Evolutionary conservation across 1,140 invertebrate species (phyloP), one percentile per base, ranked within the genome.

Genomic region (Trachymyrmex cornetzi): DNA sequence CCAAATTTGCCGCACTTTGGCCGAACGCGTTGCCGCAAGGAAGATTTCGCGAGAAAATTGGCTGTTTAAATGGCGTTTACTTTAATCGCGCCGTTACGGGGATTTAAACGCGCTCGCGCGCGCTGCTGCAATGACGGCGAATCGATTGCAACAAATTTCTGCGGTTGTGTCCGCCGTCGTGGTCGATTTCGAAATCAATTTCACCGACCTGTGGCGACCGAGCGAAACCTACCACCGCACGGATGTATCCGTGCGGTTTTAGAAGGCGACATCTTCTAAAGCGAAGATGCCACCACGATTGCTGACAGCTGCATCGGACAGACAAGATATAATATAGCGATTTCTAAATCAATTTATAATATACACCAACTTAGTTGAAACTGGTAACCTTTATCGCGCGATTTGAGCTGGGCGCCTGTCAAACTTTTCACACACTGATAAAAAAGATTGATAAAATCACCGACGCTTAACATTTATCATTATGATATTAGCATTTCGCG

Each of bases 181-280:
- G 85, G 34, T 74, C 69, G 22, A 88, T 88, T 88, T 89, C 87
- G 67, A 89, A 86, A 88, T 88, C 77, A 75, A 87, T 88, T 81
- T 88, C 72, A 55, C 85, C 50, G 57, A 3, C 50, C 30, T 64
- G 61, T 61, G 87, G 79, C 69, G 48, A 53, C 38, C 77, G 59
- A 61, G 61, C 69, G 61, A 86, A 75, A 57, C 34, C 59, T 64
- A 50, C 30, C 74, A 50, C 30, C 74, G 59, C 57, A 3, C 44
- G 69, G 71, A 85, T 44, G 34, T 48, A 34, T 69, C 72, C 74
- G 67, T 67, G 84, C 53, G 75, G 81, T 86, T 86, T 86, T 44
- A 74, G 82, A 86, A 86, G 71, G 63, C 22, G 67, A 67, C 84
- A 38, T 86, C 71, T 34, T 30, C n/a, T 19, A 38, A 38, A 53